phyloP scores from a whole-genome alignment of 2,888 invertebrate genomes.

The Caenorhabditis uteleia region DNA sequence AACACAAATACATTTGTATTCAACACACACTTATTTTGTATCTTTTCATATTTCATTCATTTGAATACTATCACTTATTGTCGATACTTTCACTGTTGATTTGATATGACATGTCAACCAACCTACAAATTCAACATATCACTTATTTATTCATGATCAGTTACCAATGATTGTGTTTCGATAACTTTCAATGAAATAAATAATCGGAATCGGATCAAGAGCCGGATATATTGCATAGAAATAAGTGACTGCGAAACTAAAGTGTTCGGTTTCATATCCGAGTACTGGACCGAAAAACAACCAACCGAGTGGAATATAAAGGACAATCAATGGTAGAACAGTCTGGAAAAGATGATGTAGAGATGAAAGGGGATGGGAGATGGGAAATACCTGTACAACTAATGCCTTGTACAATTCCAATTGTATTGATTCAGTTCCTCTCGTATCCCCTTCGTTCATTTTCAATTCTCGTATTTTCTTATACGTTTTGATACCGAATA shows the following conservation, averaged over 20 bases:
- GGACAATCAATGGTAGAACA: conserved; percentile 16
- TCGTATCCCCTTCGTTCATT: conserved; percentile 18
- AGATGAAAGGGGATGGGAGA: no score
- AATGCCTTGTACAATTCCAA: conserved; percentile 21
- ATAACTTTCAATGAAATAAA: conserved; percentile 24
- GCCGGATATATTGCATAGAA: conserved; percentile 16
- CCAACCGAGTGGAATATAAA: conserved; percentile 19
- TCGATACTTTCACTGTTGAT: no score
- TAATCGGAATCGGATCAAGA: conserved; percentile 19
- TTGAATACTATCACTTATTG: no score
- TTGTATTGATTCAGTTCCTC: conserved; percentile 15
- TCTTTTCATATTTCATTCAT: no score
- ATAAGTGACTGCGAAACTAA: conserved; percentile 4
- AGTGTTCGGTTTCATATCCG: conserved; percentile 3
- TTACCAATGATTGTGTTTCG: conserved; percentile 11
- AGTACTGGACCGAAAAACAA: conserved; percentile 20
- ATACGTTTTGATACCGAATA: no score
- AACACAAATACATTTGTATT: no score
- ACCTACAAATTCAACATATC: no score
- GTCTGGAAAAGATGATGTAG: conserved; percentile 25
- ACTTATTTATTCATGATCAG: no score
- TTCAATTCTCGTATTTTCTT: no score
- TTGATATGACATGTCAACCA: no score
- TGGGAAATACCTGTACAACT: conserved; percentile 30
- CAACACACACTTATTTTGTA: no score